These are phyloP conservation scores for Venusia cambrica DNA, from an alignment of 2,888 invertebrate genomes.

Conservation along the genomic window DNA sequence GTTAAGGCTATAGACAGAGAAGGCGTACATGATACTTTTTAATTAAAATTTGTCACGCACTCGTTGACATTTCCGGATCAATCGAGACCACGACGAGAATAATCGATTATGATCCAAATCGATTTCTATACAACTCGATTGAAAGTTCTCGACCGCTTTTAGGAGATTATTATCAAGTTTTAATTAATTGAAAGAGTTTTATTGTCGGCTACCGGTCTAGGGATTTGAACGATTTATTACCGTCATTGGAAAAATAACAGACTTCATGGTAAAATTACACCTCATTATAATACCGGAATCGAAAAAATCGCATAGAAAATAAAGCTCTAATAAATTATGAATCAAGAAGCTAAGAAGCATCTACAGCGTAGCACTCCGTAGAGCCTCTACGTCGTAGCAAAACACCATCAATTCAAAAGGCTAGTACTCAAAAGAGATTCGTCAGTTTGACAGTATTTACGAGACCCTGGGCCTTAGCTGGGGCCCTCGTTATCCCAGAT, in stretches of 20 bases:
- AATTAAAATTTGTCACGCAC: conserved; percentile 40
- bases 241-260: no score
- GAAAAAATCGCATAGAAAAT: no score
- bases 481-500: conserved; percentile 59
- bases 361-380: conserved; percentile 21
- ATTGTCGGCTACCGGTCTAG: conserved; percentile 14
- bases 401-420: conserved; percentile 7
- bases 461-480: conserved; percentile 33
- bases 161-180: conserved; percentile 18
- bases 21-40: conserved; percentile 38
- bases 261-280: no score
- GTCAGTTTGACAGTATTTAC: conserved; percentile 36
- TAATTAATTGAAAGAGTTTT: conserved; percentile 13
- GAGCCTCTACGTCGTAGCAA: conserved; percentile 10
- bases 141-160: conserved; percentile 16
- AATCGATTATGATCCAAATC: conserved; percentile 31
- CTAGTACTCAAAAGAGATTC: conserved; percentile 23
- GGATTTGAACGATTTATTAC: no score
- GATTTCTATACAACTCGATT: conserved; percentile 37
- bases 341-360: conserved; percentile 1
- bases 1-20: conserved; percentile 7
- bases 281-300: no score
- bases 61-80: conserved; percentile 41
- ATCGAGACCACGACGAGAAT: conserved; percentile 28
- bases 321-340: no score